Conservation (phyloP, 2,797 vertebrate genomes). For the Kryptolebias ocellatus region DNA sequence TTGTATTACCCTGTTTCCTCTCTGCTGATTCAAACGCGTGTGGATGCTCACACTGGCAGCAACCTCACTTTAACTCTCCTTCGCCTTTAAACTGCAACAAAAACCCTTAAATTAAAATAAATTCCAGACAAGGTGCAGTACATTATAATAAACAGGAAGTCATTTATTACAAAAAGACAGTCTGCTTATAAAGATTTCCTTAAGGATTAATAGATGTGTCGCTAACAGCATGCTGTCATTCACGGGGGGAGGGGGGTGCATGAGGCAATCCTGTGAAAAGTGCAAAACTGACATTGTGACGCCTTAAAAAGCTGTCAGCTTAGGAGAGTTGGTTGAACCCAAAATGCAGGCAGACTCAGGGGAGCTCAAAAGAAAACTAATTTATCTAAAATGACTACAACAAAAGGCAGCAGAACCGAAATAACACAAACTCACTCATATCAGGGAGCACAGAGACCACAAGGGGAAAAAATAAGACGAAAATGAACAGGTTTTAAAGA, state of each 20-base stretch:
- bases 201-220: neutral
- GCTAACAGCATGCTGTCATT: neutral
- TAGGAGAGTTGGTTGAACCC: no score
- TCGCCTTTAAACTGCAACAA: neutral
- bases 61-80: slow-evolving; percentile 20
- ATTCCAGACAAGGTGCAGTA: neutral
- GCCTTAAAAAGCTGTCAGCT: neutral
- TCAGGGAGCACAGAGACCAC: no score
- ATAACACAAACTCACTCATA: no score
- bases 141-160: neutral
- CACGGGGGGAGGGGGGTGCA: neutral
- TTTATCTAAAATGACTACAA: no score
- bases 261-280: neutral
- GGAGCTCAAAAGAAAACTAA: no score
- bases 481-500: no score
- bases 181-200: no score
- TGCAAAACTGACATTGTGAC: neutral
- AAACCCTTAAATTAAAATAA: neutral
- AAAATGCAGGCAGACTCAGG: no score
- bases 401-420: no score
- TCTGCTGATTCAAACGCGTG: slow-evolving; percentile 24
- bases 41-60: slow-evolving; percentile 9
- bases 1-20: slow-evolving; percentile 35
- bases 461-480: no score
- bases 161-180: neutral